Base-by-base conservation (phyloP, 2,113 vertebrate species). In the Condylura cristata region DNA sequence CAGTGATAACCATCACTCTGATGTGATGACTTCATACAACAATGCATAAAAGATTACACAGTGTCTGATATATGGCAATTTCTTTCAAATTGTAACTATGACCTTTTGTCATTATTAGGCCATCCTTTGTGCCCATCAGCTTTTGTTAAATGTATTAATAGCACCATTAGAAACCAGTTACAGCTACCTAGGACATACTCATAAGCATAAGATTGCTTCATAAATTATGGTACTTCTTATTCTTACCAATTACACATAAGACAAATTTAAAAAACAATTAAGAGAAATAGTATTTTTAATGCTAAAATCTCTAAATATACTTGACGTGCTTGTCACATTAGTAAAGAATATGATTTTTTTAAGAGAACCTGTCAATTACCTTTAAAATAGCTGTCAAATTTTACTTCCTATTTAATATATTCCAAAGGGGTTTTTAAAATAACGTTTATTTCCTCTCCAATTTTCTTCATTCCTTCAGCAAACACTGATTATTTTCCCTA, bases 401-500 rank as follows among this genome's bases (percentile, higher is more conserved):
- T 85, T 89, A 61, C 37, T 95, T 24, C 30, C 60, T 87, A 16
- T 81, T 60, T 94, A 96, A 96, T 82, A 90, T 81, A 97, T 95
- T 95, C 91, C 66, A 91, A 94, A 89, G 86, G 53, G 60, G 58
- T 46, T 91, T 95, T 91, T 28, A 94, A 96, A 97, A 95, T 96
- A 96, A 95, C 18, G 3, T 95, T 96, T 94, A 96, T 95, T 97
- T 96, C 74, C 51, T 83, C 66, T 96, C 37, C 84, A 95, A 56
- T 93, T 96, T 97, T 68, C 76, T 80, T 96, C 87, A 82, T 95
- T 93, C 58, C 51, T 92, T 96, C 58, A 79, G 96, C 96, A 96
- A 97, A 96, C 89, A 96, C 93, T 96, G 97, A 97, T 97, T 96
- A 93, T 96, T 96, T 95, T 96, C 97, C 96, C 94, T 94, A 76